Evolutionary conservation across 2,113 vertebrate species (phyloP).

Genomic region (Macquaria ambigua): DNA sequence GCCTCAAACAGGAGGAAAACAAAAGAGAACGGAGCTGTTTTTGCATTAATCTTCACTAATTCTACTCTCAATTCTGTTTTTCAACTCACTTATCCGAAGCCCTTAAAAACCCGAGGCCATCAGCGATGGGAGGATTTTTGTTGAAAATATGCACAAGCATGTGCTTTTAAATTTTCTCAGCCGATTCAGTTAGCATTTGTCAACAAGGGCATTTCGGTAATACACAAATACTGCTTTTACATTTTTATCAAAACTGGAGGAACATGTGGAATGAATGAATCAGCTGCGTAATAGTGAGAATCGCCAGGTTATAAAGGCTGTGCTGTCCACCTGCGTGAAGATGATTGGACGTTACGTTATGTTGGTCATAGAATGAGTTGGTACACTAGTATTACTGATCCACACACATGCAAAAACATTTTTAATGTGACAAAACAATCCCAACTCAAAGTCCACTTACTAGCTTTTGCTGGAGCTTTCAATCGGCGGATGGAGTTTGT

Average conservation of each 20-base stretch:
- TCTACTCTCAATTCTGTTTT: slow-evolving; percentile 2
- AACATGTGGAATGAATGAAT: neutral
- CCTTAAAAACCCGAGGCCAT: neutral
- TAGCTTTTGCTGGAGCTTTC: neutral
- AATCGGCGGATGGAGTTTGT: no score
- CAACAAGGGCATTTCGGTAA: neutral
- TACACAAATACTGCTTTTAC: neutral
- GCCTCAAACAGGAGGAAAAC: slow-evolving; percentile 15
- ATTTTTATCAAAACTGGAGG: neutral
- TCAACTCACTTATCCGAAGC: neutral
- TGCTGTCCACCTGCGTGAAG: no score
- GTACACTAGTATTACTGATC: no score
- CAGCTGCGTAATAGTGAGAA: no score
- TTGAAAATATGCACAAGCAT: slow-evolving; percentile 8
- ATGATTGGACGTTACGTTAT: no score
- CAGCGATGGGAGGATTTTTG: neutral
- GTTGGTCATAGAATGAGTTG: no score
- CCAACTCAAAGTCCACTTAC: neutral
- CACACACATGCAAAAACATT: no score
- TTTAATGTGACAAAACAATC: no score
- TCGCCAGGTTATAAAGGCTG: no score
- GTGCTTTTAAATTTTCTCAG: slow-evolving; percentile 2
- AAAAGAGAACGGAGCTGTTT: neutral
- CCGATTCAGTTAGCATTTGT: slow-evolving; percentile 22
- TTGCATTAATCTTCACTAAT: slow-evolving; percentile 45